phyloP scores from a whole-genome alignment of 1,140 invertebrate genomes.

The Cryptotermes secundus region DNA sequence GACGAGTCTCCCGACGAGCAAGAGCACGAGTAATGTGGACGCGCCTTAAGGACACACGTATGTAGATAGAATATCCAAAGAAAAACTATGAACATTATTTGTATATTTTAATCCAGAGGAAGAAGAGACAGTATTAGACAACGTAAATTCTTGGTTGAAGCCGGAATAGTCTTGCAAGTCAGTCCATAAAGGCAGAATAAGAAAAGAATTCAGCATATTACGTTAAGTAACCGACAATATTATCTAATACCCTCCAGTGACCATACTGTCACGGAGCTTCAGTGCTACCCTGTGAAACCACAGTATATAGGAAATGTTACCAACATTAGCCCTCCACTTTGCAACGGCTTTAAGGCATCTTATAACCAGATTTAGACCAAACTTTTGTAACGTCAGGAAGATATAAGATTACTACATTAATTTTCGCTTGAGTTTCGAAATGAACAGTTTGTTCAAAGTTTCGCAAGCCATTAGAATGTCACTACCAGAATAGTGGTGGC shows the following conservation, averaged over 20 bases:
- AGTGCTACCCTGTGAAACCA: not conserved
- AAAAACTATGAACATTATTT: too few species aligned
- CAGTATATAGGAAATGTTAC: not conserved
- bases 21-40: too few species aligned
- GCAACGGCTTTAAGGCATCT: not conserved
- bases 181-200: too few species aligned
- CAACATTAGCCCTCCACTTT: constrained; percentile 7
- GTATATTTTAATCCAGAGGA: too few species aligned
- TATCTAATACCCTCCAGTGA: too few species aligned
- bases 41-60: too few species aligned
- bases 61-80: too few species aligned
- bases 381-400: not conserved
- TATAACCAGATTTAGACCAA: constrained; percentile 1
- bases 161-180: too few species aligned
- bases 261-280: not conserved
- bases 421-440: constrained; percentile 4
- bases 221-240: not conserved
- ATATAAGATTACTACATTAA: not conserved
- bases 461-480: constrained; percentile 1
- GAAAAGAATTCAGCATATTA: not conserved
- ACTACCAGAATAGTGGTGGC: not conserved
- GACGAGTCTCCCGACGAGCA: too few species aligned
- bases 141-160: too few species aligned
- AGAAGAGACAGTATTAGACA: too few species aligned
- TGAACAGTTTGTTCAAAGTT: not conserved